Percentiles rank a stretch among this genome's conserved stretches.
Conservation (phyloP, 2,113 vertebrate genomes). For the Peromyscus polionotus region DNA sequence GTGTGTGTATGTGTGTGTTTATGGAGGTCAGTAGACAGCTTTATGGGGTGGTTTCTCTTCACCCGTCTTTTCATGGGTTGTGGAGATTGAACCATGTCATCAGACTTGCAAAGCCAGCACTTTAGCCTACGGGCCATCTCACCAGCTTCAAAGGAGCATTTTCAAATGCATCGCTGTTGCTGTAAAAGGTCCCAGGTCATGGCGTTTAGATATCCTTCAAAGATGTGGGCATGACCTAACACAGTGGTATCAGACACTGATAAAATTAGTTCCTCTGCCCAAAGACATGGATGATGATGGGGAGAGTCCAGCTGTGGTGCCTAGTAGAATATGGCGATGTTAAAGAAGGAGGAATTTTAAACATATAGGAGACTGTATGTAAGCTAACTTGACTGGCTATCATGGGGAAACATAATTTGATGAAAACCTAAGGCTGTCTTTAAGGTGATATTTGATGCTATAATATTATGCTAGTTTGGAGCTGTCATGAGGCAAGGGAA, state of each 20-base stretch:
- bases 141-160: background rate
- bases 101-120: background rate
- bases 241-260: background rate
- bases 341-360: conserved; percentile 18
- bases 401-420: conserved; percentile 11
- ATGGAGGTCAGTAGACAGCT: background rate
- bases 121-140: background rate
- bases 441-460: conserved; percentile 39
- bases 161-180: background rate
- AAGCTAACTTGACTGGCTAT: background rate
- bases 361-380: background rate
- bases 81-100: background rate
- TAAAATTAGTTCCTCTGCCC: background rate
- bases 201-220: background rate
- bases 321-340: background rate
- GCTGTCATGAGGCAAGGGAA: background rate
- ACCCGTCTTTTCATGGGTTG: background rate
- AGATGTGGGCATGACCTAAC: background rate
- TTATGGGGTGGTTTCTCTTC: background rate
- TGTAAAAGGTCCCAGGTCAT: background rate
- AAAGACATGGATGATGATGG: background rate
- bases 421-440: conserved; percentile 29
- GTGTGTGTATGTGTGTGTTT: background rate
- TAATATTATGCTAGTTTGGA: background rate
- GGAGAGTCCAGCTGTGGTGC: background rate